These are phyloP conservation scores for Myodes glareolus DNA, from an alignment of 2,113 vertebrate genomes.

Conservation along the genomic window DNA sequence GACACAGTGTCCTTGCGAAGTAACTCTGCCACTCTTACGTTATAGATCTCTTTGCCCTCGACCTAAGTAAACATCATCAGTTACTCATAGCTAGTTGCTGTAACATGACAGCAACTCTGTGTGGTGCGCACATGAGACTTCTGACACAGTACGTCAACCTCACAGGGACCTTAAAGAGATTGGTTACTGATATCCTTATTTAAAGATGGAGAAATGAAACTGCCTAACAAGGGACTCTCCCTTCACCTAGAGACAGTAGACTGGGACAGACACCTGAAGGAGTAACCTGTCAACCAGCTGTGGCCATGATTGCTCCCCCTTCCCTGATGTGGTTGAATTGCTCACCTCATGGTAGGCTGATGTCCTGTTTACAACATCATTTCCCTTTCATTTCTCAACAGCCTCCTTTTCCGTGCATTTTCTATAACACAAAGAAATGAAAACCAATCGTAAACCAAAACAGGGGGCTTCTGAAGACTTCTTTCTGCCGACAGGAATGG, in stretches of 20 bases:
- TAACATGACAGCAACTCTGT: background rate
- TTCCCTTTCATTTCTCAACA: background rate
- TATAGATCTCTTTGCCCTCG: background rate
- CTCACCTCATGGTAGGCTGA: background rate
- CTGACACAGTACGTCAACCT: background rate
- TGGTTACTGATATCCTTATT: background rate
- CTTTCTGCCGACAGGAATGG: background rate
- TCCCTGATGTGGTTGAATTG: background rate
- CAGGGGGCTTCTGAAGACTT: background rate
- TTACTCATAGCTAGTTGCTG: background rate
- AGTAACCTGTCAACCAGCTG: background rate
- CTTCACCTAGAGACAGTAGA: background rate
- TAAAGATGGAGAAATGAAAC: background rate
- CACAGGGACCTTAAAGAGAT: background rate
- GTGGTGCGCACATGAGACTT: background rate
- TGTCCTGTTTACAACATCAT: background rate
- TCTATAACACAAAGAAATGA: background rate
- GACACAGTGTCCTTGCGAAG: background rate
- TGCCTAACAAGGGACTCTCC: background rate
- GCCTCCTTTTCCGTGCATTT: background rate
- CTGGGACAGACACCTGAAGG: background rate
- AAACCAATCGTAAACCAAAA: background rate
- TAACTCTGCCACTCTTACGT: background rate
- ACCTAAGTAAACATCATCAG: background rate
- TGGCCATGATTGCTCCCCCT: no score